Evolutionary conservation across 1,140 invertebrate genomes (phyloP).

Genomic region (Pseudomyrmex gracilis): DNA sequence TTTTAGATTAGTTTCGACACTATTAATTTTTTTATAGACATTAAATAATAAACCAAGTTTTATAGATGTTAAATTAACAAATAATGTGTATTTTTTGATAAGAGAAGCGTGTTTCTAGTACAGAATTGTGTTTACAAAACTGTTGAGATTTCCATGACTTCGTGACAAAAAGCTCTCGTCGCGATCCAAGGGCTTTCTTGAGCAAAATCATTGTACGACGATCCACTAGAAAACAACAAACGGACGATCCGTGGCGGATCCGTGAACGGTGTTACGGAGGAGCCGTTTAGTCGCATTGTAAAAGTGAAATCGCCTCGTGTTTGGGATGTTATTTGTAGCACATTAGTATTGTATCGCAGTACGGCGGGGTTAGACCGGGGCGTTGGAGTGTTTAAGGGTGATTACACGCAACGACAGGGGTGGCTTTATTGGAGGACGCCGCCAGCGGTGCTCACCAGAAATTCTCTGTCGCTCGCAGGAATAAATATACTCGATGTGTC

Average conservation of each 20-base stretch:
- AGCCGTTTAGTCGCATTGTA: constrained; percentile 79
- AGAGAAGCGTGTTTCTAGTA: too few relatives aligned
- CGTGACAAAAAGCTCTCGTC: constrained; percentile 10
- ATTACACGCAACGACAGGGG: constrained; percentile 85
- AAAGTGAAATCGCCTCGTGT: constrained; percentile 84
- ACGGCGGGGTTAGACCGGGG: constrained; percentile 79
- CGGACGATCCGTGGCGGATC: constrained; percentile 52
- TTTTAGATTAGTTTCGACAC: too few relatives aligned
- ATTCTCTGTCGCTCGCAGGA: neutral
- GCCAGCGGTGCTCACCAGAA: constrained; percentile 78
- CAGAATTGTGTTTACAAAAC: too few relatives aligned
- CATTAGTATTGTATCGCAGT: constrained; percentile 85
- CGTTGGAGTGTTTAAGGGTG: constrained; percentile 86
- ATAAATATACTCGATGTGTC: neutral
- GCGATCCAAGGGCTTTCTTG: constrained; percentile 14
- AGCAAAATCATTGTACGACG: constrained; percentile 25
- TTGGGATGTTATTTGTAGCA: constrained; percentile 85
- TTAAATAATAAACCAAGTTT: too few relatives aligned
- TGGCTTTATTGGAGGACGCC: constrained; percentile 83
- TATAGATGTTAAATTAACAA: too few relatives aligned
- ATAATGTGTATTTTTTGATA: too few relatives aligned
- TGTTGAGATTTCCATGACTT: constrained; percentile 22
- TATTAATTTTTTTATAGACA: too few relatives aligned
- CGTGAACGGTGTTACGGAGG: constrained; percentile 53
- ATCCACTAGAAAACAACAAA: constrained; percentile 58